phyloP scores from a whole-genome alignment of 1,140 invertebrate genomes.

The Brachionus koreanus region DNA sequence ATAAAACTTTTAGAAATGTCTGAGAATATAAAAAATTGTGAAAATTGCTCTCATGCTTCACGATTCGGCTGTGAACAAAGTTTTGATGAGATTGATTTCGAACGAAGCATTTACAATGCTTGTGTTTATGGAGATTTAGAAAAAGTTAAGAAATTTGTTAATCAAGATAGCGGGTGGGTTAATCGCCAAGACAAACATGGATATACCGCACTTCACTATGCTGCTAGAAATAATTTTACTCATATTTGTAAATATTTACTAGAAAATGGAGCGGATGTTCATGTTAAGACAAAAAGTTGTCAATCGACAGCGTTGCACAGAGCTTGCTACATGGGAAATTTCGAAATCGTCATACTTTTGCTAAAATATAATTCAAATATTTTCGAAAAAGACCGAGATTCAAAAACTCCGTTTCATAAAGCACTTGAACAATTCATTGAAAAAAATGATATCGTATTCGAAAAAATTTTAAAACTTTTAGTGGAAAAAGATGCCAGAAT shows the following conservation, averaged over 20 bases:
- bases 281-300: conserved; percentile 29
- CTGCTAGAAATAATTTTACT: conserved; percentile 69
- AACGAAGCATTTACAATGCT: conserved; percentile 17
- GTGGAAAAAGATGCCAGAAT: background rate
- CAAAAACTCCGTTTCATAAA: conserved; percentile 9
- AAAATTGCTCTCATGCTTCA: background rate
- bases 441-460: background rate
- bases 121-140: conserved; percentile 31
- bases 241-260: conserved; percentile 16
- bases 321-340: conserved; percentile 21
- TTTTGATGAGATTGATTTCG: conserved; percentile 38
- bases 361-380: background rate
- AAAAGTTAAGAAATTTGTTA: conserved; percentile 19
- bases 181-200: conserved; percentile 67
- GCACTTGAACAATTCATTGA: background rate
- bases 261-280: background rate
- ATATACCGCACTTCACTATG: conserved; percentile 71
- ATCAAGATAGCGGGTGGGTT: background rate
- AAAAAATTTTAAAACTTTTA: background rate
- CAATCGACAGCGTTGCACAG: conserved; percentile 30
- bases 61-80: background rate
- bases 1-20: background rate
- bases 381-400: background rate
- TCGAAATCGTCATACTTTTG: background rate
- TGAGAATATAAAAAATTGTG: background rate